phyloP scores from a whole-genome alignment of 2,888 invertebrate genomes.

The Epiblema foenella region DNA sequence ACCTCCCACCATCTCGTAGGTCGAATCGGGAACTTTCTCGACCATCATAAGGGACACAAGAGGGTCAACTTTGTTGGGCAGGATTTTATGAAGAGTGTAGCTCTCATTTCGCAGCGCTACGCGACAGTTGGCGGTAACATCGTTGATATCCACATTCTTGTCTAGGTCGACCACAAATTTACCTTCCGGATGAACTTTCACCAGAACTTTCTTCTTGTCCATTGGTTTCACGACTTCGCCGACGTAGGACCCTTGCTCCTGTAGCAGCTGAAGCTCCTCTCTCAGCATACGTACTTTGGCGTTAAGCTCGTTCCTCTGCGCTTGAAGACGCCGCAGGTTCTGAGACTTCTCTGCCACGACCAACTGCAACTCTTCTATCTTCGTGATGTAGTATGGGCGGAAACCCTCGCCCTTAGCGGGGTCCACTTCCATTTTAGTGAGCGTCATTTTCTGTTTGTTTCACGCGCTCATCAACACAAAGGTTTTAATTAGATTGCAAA shows the following conservation, averaged over 20 bases:
- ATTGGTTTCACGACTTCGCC: conserved; percentile 99
- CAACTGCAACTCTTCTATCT: conserved; percentile 98
- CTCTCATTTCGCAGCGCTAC: conserved; percentile 99
- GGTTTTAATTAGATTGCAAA: conserved; percentile 38
- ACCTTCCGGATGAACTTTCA: conserved; percentile 99
- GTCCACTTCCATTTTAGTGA: conserved; percentile 90
- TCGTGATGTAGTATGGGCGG: conserved; percentile 98
- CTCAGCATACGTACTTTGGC: conserved; percentile 99
- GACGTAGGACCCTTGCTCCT: conserved; percentile 99
- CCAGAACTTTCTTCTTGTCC: conserved; percentile 99
- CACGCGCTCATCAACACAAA: conserved; percentile 47
- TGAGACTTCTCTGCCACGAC: conserved; percentile 99
- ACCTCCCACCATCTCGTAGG: conserved; percentile 99
- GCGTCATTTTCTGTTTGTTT: conserved; percentile 67
- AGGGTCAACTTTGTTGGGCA: conserved; percentile 99
- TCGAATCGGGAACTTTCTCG: conserved; percentile 99
- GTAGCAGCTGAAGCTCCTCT: conserved; percentile 97
- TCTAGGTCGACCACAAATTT: conserved; percentile 99
- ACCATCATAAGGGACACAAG: conserved; percentile 99
- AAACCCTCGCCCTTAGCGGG: conserved; percentile 93
- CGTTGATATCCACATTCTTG: conserved; percentile 99
- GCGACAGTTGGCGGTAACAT: conserved; percentile 98
- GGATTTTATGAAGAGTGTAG: conserved; percentile 98
- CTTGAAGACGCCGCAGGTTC: conserved; percentile 97
- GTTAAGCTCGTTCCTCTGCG: conserved; percentile 99